Base-by-base conservation (phyloP, 2,888 invertebrate species). In the Ptychoptera albimana region DNA sequence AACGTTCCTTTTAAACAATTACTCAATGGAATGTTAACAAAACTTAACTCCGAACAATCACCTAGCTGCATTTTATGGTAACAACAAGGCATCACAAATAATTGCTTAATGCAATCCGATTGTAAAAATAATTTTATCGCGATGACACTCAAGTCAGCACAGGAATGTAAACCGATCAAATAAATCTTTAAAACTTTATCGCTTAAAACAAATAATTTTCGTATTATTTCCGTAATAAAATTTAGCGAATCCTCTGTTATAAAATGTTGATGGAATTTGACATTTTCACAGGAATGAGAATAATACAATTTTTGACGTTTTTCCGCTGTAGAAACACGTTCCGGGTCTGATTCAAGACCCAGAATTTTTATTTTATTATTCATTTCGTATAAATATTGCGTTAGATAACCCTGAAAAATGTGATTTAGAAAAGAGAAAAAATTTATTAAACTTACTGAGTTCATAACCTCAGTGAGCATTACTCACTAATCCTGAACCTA, bases 81-180 rank as follows among this genome's bases (percentile, higher is more conserved):
- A 56, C 86, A 86, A 55, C 86, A 86, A 4, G 85, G 80, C 71
- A 85, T 76, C 11, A 84, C 66, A 38, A 79, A 68, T 15, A 83
- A 57, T 12, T 72, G 61, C 48, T 66, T 69, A 1, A 75, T 75
- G 32, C 63, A 59, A 8, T 66, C 55, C 59, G 79, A 71, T 53
- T 71, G 63, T 36, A 72, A 55, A 61, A 82, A 85, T 50, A 83
- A 62, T 52, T 74, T 69, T 41, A 82, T 70, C 8, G 80, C 75
- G 44, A 72, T 70, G 15, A 82, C 68, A 36, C 81, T 77, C 45
- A 86, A 68, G 65, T 85, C 84, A 0, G 80, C 85, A 55, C 86
- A 86, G 7, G 83, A 77, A 57, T 86, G 86, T 8, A 86, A 68
- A 1, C 84, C 85, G 47, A 74, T 66, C 49, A 79, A 56, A 45